A percentile compares a stretch with the other conserved stretches of the same genome.
Conservation (phyloP, 1,140 invertebrate species). For the Penaeus vannamei region DNA sequence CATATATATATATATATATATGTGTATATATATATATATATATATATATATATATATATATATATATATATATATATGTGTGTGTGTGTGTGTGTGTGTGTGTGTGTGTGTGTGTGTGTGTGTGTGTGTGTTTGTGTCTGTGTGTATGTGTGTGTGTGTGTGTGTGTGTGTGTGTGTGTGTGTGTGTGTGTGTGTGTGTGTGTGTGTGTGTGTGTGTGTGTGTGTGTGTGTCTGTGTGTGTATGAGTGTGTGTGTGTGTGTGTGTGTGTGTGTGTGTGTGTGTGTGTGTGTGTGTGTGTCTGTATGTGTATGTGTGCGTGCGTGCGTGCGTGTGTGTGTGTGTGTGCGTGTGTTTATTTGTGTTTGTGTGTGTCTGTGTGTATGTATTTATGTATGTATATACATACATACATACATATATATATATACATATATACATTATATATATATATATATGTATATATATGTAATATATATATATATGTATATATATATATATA, state of each 20-base stretch:
- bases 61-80: neutral
- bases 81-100: slow-evolving; percentile 38
- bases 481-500: too few species aligned
- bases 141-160: slow-evolving; percentile 36
- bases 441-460: too few species aligned
- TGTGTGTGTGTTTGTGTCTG: too few species aligned
- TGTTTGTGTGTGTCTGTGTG: too few species aligned
- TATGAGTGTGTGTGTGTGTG: slow-evolving; percentile 12
- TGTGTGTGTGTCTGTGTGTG: slow-evolving; percentile 34
- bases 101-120: slow-evolving; percentile 37
- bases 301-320: neutral
- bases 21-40: too few species aligned
- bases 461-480: too few species aligned
- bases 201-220: slow-evolving; percentile 36
- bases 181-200: slow-evolving; percentile 37
- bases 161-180: slow-evolving; percentile 24
- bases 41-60: too few species aligned
- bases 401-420: too few species aligned
- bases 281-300: slow-evolving; percentile 37
- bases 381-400: too few species aligned
- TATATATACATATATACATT: too few species aligned
- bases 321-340: neutral
- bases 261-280: slow-evolving; percentile 6
- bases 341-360: neutral
- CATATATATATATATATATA: too few species aligned